Evolutionary conservation across 2,797 vertebrate species (phyloP).

Genomic region (Mormyrops attenuatus): DNA sequence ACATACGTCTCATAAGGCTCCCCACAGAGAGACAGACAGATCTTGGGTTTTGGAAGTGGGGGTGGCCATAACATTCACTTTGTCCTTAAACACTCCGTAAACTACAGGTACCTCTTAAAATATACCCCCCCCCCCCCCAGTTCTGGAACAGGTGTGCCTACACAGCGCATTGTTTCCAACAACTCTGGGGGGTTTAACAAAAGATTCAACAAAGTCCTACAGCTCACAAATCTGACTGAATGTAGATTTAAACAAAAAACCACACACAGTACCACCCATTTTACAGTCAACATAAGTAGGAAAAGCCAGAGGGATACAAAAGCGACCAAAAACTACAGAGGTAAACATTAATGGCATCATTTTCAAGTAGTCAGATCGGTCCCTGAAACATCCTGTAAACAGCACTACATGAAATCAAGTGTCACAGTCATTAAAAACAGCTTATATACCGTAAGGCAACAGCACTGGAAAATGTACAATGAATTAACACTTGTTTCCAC

Average conservation of each 20-base stretch:
- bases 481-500: neutral
- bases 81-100: neutral
- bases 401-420: constrained; percentile 28
- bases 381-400: constrained; percentile 54
- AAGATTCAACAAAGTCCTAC: neutral
- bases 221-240: neutral
- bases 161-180: neutral
- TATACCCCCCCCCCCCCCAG: neutral
- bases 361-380: constrained; percentile 57
- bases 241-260: neutral
- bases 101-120: neutral
- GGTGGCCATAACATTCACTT: neutral
- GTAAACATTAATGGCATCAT: constrained; percentile 28
- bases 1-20: neutral
- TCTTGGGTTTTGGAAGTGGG: neutral
- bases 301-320: neutral
- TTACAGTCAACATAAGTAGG: neutral
- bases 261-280: neutral
- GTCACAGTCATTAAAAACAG: constrained; percentile 26
- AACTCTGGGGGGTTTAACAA: neutral
- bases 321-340: neutral
- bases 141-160: neutral
- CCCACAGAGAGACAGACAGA: neutral
- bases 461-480: constrained; percentile 24
- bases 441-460: constrained; percentile 40